Base-by-base conservation (phyloP, 2,888 invertebrate genomes). In the Andrena minutula region DNA sequence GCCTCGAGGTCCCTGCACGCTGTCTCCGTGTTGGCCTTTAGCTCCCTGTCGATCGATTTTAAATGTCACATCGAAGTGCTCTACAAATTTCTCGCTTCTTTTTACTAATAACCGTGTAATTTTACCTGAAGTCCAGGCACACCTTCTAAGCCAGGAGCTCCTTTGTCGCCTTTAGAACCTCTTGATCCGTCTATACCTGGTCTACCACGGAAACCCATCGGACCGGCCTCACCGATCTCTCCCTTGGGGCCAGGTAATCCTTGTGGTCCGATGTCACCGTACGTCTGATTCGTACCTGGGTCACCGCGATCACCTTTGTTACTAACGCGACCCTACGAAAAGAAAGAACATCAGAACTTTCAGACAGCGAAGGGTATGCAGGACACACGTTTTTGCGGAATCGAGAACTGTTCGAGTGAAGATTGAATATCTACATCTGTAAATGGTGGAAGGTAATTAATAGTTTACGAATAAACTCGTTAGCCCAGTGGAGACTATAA, bases 301-400 rank as follows among this genome's bases (percentile, higher is more conserved):
- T 95, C 94, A 85, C 97, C 97, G 70, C 94, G 94, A 71, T 94
- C 94, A 75, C 97, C 97, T 89, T 95, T 96, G 28, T 90, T 77
- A 1, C 96, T 96, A 16, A 89, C 82, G 6, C 89, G 79, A 20
- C 95, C 95, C 87, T 96, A n/a, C 0, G 66, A 23, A 4, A n/a
- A n/a, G 35, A 4, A n/a, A n/a, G 35, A 2, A 12, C 16, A 49
- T 63, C 8, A n/a, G 8, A 23, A 8, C 5, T 10, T 16, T 61
- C 16, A 23, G 12, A 41, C 41, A 5, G 16, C 41, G 41, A 41
- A 41, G 41, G 41, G 12, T 41, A 41, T 12, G 41, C 41, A 41
- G 12, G 41, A 4, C 12, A 12, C 41, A 41, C 4, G 41, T 4
- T 41, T 41, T 0, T 41, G 3, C 41, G 12, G 41, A 3, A 3